These are phyloP conservation scores for Cottoperca gobio DNA, from an alignment of 2,797 vertebrate species.

Conservation along the genomic window DNA sequence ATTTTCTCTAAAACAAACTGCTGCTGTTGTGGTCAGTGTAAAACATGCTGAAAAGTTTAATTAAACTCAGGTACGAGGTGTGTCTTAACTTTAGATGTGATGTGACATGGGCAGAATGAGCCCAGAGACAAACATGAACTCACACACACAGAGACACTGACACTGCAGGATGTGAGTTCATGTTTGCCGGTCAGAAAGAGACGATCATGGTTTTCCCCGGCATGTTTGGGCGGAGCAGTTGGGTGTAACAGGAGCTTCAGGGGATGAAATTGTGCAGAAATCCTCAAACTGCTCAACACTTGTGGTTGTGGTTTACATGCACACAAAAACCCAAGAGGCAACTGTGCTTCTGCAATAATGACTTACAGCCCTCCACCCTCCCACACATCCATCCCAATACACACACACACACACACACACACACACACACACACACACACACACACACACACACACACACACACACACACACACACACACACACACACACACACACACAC, in stretches of 20 bases:
- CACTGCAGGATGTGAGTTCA: slow-evolving; percentile 13
- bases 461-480: too few species aligned
- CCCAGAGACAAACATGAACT: neutral
- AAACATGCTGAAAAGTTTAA: neutral
- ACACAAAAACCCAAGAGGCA: neutral
- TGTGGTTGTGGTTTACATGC: slow-evolving; percentile 25
- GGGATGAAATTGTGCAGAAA: slow-evolving; percentile 1
- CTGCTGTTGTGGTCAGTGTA: neutral
- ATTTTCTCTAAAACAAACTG: neutral
- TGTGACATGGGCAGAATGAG: neutral
- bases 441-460: too few species aligned
- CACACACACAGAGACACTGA: neutral
- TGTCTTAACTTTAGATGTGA: neutral
- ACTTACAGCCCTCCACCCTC: neutral
- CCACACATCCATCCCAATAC: neutral
- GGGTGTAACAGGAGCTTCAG: neutral
- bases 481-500: too few species aligned
- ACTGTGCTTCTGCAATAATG: neutral
- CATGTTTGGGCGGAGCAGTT: neutral
- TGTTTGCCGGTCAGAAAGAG: slow-evolving; percentile 3
- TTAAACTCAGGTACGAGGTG: neutral
- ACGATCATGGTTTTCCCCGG: neutral
- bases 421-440: slow-evolving; percentile 7
- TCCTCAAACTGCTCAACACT: slow-evolving; percentile 28
- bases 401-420: too few species aligned